Base-by-base conservation (phyloP, 2,797 vertebrate species). In the Diplodus puntazzo region DNA sequence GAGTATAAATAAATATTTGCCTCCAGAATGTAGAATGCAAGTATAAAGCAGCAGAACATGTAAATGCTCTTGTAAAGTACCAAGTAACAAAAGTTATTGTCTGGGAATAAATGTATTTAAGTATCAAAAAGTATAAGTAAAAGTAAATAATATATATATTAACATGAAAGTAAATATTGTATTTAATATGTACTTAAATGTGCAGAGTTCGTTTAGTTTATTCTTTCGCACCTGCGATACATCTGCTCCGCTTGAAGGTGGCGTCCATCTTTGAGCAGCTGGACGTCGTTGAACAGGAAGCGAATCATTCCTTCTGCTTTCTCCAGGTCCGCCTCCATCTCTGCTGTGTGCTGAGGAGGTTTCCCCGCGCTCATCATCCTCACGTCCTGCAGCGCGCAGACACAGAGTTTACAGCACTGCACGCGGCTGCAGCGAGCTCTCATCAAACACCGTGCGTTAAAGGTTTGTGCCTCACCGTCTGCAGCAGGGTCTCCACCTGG, bases 181-280 rank as follows among this genome's bases (percentile, higher is more conserved):
- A 27, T 27, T 27, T 27, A 27, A 27, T 27, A 27, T 27, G 3
- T 27, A 27, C 27, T 27, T 27, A 27, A 34, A 8, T 34, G 1
- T 17, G 11, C 1, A 20, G 17, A 25, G 18, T 53, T 72, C 43
- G 0, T 49, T 42, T 20, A 1, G 10, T 55, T 50, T 2, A 3
- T 42, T 23, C 4, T 64, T 68, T 11, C 61, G 20, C 84, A 89
- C 98, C 98, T 97, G 92, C 97, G 95, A 75, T 98, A 98, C 97
- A 98, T 98, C 94, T 98, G 97, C 60, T 98, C 97, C 2, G 97
- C 97, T 84, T 98, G 97, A 0, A 97, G 97, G 90, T 98, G 97
- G 81, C 97, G 96, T 18, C 97, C 97, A 0, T 98, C 97, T 89
- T 98, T 98, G 3, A 98, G 97, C 45, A 96, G 87, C 91, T 98